Base-by-base conservation (phyloP, 2,113 vertebrate genomes). In the Gymnogyps californianus region DNA sequence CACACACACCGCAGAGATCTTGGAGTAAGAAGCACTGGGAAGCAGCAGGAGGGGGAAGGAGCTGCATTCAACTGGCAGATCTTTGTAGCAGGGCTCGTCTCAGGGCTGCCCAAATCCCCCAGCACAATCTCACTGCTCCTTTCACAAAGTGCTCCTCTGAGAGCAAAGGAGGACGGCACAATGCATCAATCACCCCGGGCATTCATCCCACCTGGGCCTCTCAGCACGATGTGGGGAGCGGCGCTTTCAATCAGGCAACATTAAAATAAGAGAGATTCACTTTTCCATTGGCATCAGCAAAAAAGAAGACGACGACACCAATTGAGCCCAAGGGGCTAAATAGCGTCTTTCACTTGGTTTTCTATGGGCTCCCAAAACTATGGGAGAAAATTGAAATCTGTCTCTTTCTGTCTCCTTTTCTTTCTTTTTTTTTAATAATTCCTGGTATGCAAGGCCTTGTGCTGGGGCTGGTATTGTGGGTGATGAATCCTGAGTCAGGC, bases 151-250 rank as follows among this genome's bases (percentile, higher is more conserved):
- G 7, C 87, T 94, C 96, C 96, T 97, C 93, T 61, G 93, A 71
- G 67, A 59, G 52, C 7, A 6, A 6, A 28, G 91, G 70, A 96
- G 69, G 51, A 72, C 7, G 29, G 87, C 91, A 98, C 96, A 97
- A 97, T 95, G 88, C 91, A 88, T 88, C 94, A 97, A 97, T 98
- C 79, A 95, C 95, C 75, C 57, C 17, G 20, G 85, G 90, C 95
- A 89, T 70, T 58, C 49, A 96, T 92, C 95, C 97, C 96, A 98
- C 98, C 97, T 98, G 98, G 95, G 94, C 92, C 96, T 98, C 96
- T 98, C 95, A 79, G 86, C 1, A 0, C 10, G 2, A 47, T n/a
- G 64, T 44, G 87, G 62, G 5, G n/a, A 95, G 93, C 21, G 1
- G 94, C 19, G 32, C 94, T 97, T 94, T 92, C 91, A 96, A 96